Evolutionary conservation across 2,888 invertebrate species (phyloP), one percentile per base, ranked within the genome.

Genomic region (Bruchidius siliquastri): DNA sequence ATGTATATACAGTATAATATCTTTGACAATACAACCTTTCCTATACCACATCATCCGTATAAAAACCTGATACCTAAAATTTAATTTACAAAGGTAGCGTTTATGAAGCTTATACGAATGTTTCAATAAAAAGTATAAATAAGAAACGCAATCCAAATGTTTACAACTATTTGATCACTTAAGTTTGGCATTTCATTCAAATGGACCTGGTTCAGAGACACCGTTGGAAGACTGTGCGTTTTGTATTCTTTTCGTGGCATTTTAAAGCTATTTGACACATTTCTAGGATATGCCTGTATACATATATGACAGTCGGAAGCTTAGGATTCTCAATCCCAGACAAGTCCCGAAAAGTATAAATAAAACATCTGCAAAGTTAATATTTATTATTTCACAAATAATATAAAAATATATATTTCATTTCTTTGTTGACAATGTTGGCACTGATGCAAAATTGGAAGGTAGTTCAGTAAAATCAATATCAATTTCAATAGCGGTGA

Each of bases 191-290:
- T 49, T 49, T 49, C 49, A 49, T 49, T 49, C 49, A 49, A 49
- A 49, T 49, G 49, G 49, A 49, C 49, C 49, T 49, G 49, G 18
- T 49, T 49, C 49, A 49, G 68, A 10, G 68, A 68, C 21, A 21
- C 68, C 22, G 22, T 68, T 69, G 71, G 70, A 74, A 72, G 74
- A 69, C 69, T 70, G 74, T 74, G 32, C 67, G 67, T 72, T 49
- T 71, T 72, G 22, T 69, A 66, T 66, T 21, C 20, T 67, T 73
- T 49, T 70, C 26, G 8, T 70, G 49, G 49, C 67, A 67, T 68
- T 75, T 79, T 77, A 79, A 80, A 80, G 78, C 77, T 80, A 80
- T 80, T 81, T 80, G 80, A 81, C 80, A 81, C 81, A 80, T 77
- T 74, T 76, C 72, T 72, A 72, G 77, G 49, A 8, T 13, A 8